Base-by-base conservation (phyloP, 2,113 vertebrate genomes). In the Salminus brasiliensis region DNA sequence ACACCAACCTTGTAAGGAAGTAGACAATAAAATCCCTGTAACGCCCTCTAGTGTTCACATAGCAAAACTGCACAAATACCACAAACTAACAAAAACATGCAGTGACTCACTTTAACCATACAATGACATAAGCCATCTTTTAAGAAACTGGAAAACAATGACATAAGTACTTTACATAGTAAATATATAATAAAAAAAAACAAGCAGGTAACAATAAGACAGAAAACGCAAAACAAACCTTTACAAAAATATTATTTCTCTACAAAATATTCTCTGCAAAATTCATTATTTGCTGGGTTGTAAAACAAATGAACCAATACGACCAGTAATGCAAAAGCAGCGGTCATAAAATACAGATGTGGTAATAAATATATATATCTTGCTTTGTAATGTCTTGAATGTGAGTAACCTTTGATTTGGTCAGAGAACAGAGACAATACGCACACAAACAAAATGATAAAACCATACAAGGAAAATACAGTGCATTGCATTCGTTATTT, bases 101-200 rank as follows among this genome's bases (percentile, higher is more conserved):
- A 13, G 67, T 5, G 53, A 30, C 23, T 8, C 39, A 67, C 2
- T 41, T 55, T n/a, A n/a, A 71, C 67, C 71, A 27, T 66, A 76
- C 62, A 74, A 57, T 45, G 27, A 47, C 39, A 67, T 27, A 32
- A 43, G 59, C 29, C 53, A 79, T 65, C 12, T 52, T 16, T 49
- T 32, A 32, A 12, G 4, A 72, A 72, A 78, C n/a, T n/a, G n/a
- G n/a, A 70, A 23, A 70, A 70, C 11, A 67, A 41, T 43, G 43
- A 57, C 27, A 85, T 82, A 90, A 89, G 86, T 82, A 88, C 83
- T 86, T 80, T 88, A 82, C 43, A 49, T 32, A 29, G 43, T 45
- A 68, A 79, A 85, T 27, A 73, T 80, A 86, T 80, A 76, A 60
- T 70, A 0, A 76, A 39, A 76, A 39, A 32, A 67, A 25, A 70